phyloP scores from a whole-genome alignment of 92 coral and sea anemone species.

The Isaurus tuberculatus region DNA sequence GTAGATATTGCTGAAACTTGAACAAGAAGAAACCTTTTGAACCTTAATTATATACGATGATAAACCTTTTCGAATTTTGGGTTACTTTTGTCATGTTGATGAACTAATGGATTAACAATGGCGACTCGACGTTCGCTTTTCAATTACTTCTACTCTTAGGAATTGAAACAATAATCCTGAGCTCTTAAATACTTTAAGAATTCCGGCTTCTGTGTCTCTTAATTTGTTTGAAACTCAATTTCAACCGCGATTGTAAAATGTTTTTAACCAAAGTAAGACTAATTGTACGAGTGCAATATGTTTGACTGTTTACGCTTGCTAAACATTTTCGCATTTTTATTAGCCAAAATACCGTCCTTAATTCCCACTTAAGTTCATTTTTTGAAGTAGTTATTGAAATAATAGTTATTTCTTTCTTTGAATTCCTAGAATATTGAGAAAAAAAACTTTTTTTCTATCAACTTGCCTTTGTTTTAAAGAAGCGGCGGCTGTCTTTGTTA shows the following conservation, averaged over 20 bases:
- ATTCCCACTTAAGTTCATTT: neutral
- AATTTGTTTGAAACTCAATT: neutral
- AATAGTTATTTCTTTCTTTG: neutral
- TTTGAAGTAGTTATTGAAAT: neutral
- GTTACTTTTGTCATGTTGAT: conserved; percentile 40
- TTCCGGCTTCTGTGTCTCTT: neutral
- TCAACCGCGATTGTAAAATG: neutral
- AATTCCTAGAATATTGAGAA: neutral
- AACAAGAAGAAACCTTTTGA: neutral
- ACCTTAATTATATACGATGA: too few species aligned
- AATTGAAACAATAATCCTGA: conserved; percentile 25
- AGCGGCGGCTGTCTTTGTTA: neutral
- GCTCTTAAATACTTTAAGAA: neutral
- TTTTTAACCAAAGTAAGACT: neutral
- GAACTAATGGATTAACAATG: neutral
- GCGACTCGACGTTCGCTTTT: conserved; percentile 1
- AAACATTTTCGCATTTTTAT: neutral
- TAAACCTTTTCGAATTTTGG: too few species aligned
- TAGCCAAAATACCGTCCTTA: neutral
- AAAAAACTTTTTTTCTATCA: neutral
- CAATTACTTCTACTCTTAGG: conserved; percentile 17
- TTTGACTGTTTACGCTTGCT: neutral
- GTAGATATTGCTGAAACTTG: conserved; percentile 28
- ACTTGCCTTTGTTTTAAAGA: neutral
- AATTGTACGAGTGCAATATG: neutral